Conservation (phyloP, 2,888 invertebrate genomes). For the Lomographa bimaculata region DNA sequence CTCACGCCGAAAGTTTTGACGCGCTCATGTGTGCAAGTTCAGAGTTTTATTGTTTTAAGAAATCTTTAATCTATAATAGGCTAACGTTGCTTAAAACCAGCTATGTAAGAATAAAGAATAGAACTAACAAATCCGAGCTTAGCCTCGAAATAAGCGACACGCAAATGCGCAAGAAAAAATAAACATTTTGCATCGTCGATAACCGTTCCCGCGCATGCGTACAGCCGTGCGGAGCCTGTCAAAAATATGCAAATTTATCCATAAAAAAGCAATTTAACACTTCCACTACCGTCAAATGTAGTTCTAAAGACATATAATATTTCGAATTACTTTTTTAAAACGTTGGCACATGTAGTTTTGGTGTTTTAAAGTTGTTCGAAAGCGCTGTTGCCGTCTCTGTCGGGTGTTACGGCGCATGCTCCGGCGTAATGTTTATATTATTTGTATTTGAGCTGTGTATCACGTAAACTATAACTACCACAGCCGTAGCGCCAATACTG, state of each 20-base stretch:
- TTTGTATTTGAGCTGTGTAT: constrained; percentile 85
- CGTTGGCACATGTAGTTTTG: constrained; percentile 34
- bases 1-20: neutral
- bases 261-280: constrained; percentile 71
- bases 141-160: constrained; percentile 39
- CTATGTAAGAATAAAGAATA: too few relatives aligned
- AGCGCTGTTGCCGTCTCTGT: constrained; percentile 60
- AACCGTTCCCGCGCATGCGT: constrained; percentile 74
- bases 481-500: constrained; percentile 83
- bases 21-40: too few relatives aligned
- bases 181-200: constrained; percentile 83
- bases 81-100: too few relatives aligned
- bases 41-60: too few relatives aligned
- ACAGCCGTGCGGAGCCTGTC: constrained; percentile 59
- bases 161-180: constrained; percentile 64
- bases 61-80: too few relatives aligned
- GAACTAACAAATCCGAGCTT: too few relatives aligned
- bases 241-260: constrained; percentile 82
- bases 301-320: constrained; percentile 43
- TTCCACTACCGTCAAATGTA: constrained; percentile 57
- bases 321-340: constrained; percentile 37
- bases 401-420: constrained; percentile 74
- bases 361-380: constrained; percentile 14
- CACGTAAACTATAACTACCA: constrained; percentile 85
- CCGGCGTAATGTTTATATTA: constrained; percentile 83